A percentile compares a stretch with the other conserved stretches of the same genome.
These are phyloP conservation scores for Ethmia dodecea DNA, from an alignment of 2,888 invertebrate genomes.

Conservation along the genomic window DNA sequence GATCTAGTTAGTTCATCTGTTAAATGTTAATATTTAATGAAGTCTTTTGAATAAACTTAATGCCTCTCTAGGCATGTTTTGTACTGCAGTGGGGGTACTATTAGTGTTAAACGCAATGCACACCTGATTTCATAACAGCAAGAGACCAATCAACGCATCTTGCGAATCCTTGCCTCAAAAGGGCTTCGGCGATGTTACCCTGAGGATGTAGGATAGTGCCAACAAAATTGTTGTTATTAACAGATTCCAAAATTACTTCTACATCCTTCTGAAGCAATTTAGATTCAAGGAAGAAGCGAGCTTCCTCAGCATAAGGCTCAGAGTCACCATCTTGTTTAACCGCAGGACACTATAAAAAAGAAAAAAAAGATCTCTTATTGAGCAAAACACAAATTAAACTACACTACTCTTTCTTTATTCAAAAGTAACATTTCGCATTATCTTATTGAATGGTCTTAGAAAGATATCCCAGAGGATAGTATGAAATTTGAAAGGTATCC, in stretches of 20 bases:
- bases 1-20: neutral
- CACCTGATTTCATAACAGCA: constrained; percentile 68
- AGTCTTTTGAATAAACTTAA: no score
- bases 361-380: constrained; percentile 1
- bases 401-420: neutral
- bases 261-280: constrained; percentile 94
- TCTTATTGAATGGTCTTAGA: no score
- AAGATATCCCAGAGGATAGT: no score
- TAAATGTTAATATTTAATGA: neutral
- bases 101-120: no score
- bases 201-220: constrained; percentile 95
- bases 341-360: constrained; percentile 80
- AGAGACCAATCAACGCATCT: constrained; percentile 82
- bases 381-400: constrained; percentile 1
- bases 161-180: constrained; percentile 94
- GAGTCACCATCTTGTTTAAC: constrained; percentile 86
- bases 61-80: no score
- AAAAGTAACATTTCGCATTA: no score
- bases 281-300: constrained; percentile 94
- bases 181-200: constrained; percentile 95
- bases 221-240: constrained; percentile 94
- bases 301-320: constrained; percentile 89
- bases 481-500: no score
- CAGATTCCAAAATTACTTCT: constrained; percentile 92
- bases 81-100: no score